Conservation (phyloP, 2,797 vertebrate species). For the Lepidocolaptes lacrymiger region DNA sequence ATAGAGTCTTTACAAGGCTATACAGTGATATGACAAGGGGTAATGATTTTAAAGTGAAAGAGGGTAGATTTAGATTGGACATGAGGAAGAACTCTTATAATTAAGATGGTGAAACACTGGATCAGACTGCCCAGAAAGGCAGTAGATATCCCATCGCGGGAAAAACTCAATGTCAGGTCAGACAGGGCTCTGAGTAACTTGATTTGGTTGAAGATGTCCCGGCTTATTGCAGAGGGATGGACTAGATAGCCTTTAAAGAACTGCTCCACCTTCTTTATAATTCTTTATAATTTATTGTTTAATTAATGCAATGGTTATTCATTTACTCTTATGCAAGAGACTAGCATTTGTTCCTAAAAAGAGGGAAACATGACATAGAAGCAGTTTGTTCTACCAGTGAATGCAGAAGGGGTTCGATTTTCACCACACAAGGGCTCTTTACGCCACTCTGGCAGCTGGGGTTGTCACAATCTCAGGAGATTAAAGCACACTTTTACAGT, state of each 20-base stretch:
- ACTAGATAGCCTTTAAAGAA: background rate
- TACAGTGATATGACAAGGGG: background rate
- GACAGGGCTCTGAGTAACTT: background rate
- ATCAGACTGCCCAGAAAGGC: background rate
- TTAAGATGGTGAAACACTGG: background rate
- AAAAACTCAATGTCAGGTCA: background rate
- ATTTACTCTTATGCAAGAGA: background rate
- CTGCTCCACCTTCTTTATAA: background rate
- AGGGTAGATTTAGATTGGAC: background rate
- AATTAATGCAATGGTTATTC: background rate
- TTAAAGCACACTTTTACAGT: background rate
- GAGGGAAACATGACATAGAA: background rate
- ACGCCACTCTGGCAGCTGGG: background rate
- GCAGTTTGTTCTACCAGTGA: background rate
- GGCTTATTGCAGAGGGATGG: background rate
- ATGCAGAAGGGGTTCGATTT: background rate
- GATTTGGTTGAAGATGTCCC: background rate
- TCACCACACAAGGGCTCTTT: background rate
- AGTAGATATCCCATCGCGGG: rapidly evolving
- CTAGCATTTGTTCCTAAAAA: background rate
- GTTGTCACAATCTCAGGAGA: background rate
- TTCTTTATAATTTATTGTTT: background rate
- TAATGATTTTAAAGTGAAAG: background rate
- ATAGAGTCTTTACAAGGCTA: background rate
- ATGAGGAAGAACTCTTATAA: background rate